Conservation (phyloP, 2,113 vertebrate genomes). For the Nesogale talazaci region DNA sequence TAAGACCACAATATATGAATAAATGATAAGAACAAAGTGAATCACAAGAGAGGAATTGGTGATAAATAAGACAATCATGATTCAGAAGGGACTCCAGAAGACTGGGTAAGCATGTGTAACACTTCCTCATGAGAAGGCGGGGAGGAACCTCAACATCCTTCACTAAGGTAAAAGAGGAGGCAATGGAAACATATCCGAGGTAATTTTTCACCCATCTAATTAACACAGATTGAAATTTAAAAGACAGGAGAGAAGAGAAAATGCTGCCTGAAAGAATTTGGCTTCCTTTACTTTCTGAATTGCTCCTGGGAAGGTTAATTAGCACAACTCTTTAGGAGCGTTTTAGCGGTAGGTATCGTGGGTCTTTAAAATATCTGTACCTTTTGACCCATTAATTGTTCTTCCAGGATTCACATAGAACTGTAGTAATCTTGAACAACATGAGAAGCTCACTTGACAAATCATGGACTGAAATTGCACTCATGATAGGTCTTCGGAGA, state of each 20-base stretch:
- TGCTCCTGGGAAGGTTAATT: conserved; percentile 62
- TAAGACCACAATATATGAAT: too few species aligned
- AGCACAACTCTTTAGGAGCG: conserved; percentile 56
- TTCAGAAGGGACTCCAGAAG: too few species aligned
- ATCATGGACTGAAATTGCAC: too few species aligned
- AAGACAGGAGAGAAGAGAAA: conserved; percentile 62
- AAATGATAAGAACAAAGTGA: too few species aligned
- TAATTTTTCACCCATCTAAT: conserved; percentile 61
- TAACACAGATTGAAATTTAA: conserved; percentile 71
- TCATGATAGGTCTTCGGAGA: too few species aligned
- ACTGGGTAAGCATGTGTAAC: too few species aligned
- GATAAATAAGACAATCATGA: too few species aligned
- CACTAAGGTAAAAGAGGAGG: neutral
- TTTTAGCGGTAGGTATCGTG: conserved; percentile 44
- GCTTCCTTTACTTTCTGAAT: conserved; percentile 60
- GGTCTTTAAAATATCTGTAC: conserved; percentile 41
- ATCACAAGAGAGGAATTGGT: too few species aligned
- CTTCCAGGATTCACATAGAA: conserved; percentile 53
- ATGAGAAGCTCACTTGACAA: conserved; percentile 10
- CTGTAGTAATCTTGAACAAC: conserved; percentile 19
- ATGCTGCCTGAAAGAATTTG: conserved; percentile 62
- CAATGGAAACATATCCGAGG: neutral
- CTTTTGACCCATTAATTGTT: conserved; percentile 55
- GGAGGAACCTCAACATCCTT: too few species aligned
- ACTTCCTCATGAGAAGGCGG: too few species aligned